Base-by-base conservation (phyloP, 1,140 invertebrate species). In the Drepana arcuata region DNA sequence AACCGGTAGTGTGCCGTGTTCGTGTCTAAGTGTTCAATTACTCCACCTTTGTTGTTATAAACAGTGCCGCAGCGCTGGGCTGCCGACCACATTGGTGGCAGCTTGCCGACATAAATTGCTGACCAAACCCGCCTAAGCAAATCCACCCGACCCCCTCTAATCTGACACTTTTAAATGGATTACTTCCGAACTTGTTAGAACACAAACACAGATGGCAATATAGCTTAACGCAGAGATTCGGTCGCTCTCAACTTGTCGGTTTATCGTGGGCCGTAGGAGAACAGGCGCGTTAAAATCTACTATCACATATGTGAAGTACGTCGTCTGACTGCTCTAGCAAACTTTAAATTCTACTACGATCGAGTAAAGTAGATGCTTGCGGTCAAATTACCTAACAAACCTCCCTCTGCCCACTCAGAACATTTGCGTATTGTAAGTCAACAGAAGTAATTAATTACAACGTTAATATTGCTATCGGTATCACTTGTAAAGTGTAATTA, bases 121-220 rank as follows among this genome's bases (percentile, higher is more conserved):
- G 48, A 52, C 54, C 46, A 28, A 46, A 44, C 41, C 43, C 44
- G 45, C 50, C 54, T 58, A 55, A 58, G 59, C 50, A 59, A 58
- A 62, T 58, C 52, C 44, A 10, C 4, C 48, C 47, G 38, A 40
- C 15, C 48, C 49, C 44, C 48, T 54, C 50, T 62, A 62, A 62
- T 58, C 58, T 62, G 58, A 62, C 50, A 62, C 58, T 58, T 62
- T 62, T 58, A 54, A 58, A 62, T 61, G 48, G 51, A 58, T 62
- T 52, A 62, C 48, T 61, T 48, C 28, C 34, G 41, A 51, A 54
- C 36, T 62, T 24, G 32, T 31, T 13, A 4, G 38, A 42, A 48
- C 37, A 47, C 25, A 48, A 42, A 50, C 44, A 50, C 44, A 58
- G 41, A 55, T 49, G 45, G 46, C 37, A 33, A 41, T 41, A 49